Percentiles rank a stretch among this genome's conserved stretches.
These are phyloP conservation scores for Probosciger aterrimus DNA, from an alignment of 2,113 vertebrate genomes.

Conservation along the genomic window DNA sequence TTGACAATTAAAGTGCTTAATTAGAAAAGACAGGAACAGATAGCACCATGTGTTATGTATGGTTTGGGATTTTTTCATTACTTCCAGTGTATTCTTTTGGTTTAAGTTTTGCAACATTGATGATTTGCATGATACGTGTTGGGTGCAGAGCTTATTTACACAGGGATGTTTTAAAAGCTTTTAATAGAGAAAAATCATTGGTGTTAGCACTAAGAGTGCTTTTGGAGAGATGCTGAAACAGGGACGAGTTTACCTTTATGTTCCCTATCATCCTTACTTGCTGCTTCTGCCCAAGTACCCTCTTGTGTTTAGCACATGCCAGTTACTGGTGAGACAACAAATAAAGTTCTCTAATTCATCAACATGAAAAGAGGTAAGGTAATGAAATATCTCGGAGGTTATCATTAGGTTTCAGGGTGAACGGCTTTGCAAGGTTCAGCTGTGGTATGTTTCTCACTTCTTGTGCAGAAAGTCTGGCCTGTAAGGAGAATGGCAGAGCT, in stretches of 20 bases:
- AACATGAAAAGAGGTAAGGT: background rate
- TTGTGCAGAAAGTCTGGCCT: background rate
- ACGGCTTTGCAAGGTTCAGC: background rate
- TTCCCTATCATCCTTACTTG: background rate
- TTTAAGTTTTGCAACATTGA: fast-evolving
- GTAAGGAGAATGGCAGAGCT: background rate
- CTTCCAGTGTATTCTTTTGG: background rate
- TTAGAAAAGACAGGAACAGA: background rate
- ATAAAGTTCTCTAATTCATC: background rate
- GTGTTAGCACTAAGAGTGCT: background rate
- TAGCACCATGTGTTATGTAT: fast-evolving
- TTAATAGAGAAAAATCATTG: fast-evolving
- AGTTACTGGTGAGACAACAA: background rate
- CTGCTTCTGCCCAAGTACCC: fast-evolving
- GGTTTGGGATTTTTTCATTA: background rate
- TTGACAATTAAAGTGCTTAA: background rate
- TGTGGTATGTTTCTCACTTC: fast-evolving
- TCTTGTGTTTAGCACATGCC: fast-evolving
- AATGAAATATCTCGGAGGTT: background rate
- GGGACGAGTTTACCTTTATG: background rate
- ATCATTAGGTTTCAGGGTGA: background rate
- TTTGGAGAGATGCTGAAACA: background rate
- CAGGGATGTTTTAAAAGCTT: background rate
- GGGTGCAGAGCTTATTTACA: background rate
- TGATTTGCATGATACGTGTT: fast-evolving